Conservation (phyloP, 2,888 invertebrate species). For the Acrobeloides nanus region DNA sequence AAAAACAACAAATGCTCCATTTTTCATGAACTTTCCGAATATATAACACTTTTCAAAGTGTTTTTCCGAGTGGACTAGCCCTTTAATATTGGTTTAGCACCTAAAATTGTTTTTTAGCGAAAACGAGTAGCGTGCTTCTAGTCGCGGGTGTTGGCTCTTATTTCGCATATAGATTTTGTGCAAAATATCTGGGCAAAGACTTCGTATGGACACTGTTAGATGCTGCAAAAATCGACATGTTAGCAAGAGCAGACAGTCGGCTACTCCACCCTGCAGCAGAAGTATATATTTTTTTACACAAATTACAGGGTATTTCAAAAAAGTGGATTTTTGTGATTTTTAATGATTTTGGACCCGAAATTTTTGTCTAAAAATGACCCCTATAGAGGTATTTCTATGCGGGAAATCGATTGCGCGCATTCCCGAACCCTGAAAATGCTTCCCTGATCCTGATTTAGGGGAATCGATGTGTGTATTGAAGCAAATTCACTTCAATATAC, state of each 20-base stretch:
- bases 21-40: no score
- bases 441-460: no score
- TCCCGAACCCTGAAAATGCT: no score
- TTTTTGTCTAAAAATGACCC: no score
- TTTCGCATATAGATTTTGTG: constrained; percentile 45
- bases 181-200: constrained; percentile 28
- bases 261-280: constrained; percentile 29
- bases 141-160: constrained; percentile 52
- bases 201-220: constrained; percentile 47
- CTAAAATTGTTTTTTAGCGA: constrained; percentile 38
- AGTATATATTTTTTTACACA: constrained; percentile 5
- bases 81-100: no score
- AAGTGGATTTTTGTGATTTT: not conserved
- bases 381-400: no score
- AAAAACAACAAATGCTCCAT: no score
- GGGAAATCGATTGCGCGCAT: no score
- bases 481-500: no score
- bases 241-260: constrained; percentile 42
- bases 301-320: not conserved
- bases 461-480: no score
- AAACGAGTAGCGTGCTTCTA: constrained; percentile 46
- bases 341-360: not conserved
- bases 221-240: constrained; percentile 30
- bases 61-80: no score
- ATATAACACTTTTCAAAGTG: no score